Evolutionary conservation across 2,888 invertebrate genomes (phyloP).

Genomic region (Meteorus colon): DNA sequence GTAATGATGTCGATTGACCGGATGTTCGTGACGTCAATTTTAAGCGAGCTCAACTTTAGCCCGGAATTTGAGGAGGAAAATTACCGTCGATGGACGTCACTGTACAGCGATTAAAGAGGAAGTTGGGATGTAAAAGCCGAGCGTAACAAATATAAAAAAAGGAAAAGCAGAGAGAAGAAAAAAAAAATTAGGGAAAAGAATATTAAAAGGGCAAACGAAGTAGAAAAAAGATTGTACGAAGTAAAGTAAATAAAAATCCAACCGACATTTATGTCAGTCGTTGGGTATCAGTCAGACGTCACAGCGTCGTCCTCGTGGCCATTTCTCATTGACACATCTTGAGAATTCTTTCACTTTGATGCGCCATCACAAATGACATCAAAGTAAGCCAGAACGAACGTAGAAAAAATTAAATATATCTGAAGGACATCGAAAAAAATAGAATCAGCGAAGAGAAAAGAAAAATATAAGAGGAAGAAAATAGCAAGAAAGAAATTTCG

Average conservation of each 20-base stretch:
- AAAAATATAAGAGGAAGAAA: background rate
- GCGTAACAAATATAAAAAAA: slow-evolving; percentile 36
- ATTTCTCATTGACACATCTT: slow-evolving; percentile 23
- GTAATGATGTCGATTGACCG: slow-evolving; percentile 32
- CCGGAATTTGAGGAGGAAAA: slow-evolving; percentile 32
- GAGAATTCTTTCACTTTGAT: slow-evolving; percentile 22
- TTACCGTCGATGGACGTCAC: slow-evolving; percentile 50
- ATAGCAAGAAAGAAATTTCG: background rate
- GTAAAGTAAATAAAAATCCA: slow-evolving; percentile 19
- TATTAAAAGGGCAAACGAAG: slow-evolving; percentile 15
- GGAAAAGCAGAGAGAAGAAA: background rate
- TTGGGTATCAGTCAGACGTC: slow-evolving; percentile 40
- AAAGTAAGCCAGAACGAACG: slow-evolving; percentile 13
- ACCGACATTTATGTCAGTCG: slow-evolving; percentile 34
- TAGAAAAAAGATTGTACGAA: slow-evolving; percentile 26
- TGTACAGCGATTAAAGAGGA: slow-evolving; percentile 51
- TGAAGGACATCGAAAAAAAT: slow-evolving; percentile 6
- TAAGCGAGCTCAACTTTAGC: slow-evolving; percentile 27
- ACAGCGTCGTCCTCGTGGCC: slow-evolving; percentile 46
- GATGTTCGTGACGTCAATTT: slow-evolving; percentile 21
- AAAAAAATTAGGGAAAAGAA: slow-evolving; percentile 5
- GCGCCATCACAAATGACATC: slow-evolving; percentile 22
- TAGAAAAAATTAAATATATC: slow-evolving; percentile 32
- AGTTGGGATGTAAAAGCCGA: slow-evolving; percentile 17
- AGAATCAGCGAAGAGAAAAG: background rate